Evolutionary conservation across 2,797 vertebrate species (phyloP).

Genomic region (Halcyon chelicuti): DNA sequence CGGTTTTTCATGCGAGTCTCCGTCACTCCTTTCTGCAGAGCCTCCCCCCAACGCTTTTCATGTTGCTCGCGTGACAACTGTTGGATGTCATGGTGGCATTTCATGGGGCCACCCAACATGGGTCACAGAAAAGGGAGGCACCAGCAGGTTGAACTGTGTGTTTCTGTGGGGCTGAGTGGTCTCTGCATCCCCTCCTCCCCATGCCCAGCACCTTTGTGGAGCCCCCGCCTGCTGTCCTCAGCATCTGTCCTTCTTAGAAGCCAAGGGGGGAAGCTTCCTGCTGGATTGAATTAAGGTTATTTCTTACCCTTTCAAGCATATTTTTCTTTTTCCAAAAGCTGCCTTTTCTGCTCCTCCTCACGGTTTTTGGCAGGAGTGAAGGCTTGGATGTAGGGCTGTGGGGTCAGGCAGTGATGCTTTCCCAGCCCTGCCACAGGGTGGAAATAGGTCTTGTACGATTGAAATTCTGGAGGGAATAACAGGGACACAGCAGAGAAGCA

Average conservation of each 20-base stretch:
- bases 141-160: background rate
- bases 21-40: background rate
- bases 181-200: rapidly evolving
- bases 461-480: slow-evolving; percentile 34
- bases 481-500: slow-evolving; percentile 15
- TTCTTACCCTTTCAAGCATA: background rate
- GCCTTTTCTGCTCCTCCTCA: background rate
- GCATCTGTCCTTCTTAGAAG: background rate
- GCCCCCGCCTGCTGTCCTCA: rapidly evolving
- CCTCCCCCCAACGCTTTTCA: rapidly evolving
- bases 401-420: background rate
- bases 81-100: rapidly evolving
- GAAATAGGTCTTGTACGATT: background rate
- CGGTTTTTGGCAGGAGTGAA: background rate
- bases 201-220: rapidly evolving
- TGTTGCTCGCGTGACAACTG: rapidly evolving
- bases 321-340: background rate
- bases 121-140: background rate
- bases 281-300: background rate
- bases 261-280: background rate
- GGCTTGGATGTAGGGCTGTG: background rate
- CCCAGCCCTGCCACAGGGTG: background rate
- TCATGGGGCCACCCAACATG: rapidly evolving
- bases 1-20: background rate
- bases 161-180: rapidly evolving